Conservation (phyloP, 2,113 vertebrate species). For the Callipepla californica region DNA sequence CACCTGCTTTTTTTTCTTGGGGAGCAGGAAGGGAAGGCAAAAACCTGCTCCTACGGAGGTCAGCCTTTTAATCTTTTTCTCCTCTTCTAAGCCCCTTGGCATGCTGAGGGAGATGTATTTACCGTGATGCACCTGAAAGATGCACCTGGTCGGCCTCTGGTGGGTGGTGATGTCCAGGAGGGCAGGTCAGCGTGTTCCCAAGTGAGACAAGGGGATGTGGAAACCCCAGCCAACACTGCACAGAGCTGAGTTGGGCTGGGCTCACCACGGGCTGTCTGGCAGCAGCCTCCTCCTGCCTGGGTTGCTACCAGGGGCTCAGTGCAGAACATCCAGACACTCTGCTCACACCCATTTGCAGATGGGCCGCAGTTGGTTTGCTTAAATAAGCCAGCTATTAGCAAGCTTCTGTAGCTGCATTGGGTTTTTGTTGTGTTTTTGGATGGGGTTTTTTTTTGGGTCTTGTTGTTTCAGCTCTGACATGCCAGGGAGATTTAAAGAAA, state of each 20-base stretch:
- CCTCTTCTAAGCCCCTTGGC: neutral
- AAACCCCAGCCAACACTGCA: neutral
- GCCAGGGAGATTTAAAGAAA: constrained; percentile 22
- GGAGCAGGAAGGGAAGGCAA: neutral
- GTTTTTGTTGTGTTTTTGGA: neutral
- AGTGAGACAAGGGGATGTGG: neutral
- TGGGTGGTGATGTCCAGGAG: rapidly evolving
- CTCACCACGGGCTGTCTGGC: rapidly evolving
- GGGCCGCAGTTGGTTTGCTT: neutral
- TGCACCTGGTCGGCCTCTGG: neutral
- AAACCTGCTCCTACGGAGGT: neutral
- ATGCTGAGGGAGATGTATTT: neutral
- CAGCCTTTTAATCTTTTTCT: neutral
- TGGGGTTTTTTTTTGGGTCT: neutral
- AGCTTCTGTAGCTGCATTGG: neutral
- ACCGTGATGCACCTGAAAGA: neutral
- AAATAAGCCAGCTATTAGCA: neutral
- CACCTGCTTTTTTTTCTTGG: neutral
- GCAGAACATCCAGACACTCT: neutral
- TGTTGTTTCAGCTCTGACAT: neutral
- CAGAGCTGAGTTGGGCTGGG: rapidly evolving
- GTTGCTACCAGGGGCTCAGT: rapidly evolving
- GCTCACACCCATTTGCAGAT: neutral
- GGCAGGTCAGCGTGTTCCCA: rapidly evolving
- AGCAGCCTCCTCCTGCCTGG: neutral